phyloP scores from a whole-genome alignment of 2,888 invertebrate genomes.

The Fragum sueziense region DNA sequence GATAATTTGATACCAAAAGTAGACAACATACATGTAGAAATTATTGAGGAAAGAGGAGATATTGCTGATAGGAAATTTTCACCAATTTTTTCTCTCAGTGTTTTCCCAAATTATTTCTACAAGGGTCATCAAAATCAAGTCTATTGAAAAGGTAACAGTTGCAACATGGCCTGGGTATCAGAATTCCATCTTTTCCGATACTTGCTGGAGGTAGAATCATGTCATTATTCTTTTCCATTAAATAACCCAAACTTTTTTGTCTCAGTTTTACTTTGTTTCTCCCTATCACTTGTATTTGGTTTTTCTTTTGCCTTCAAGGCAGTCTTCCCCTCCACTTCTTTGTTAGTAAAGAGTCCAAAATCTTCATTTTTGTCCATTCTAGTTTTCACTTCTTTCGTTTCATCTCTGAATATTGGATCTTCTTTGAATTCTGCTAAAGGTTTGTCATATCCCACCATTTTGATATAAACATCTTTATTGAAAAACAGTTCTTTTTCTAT shows the following conservation, averaged over 20 bases:
- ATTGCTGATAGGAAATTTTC: neutral
- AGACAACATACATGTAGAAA: no score
- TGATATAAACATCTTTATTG: conserved; percentile 90
- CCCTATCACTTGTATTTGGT: neutral
- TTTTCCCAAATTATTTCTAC: neutral
- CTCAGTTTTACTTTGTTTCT: neutral
- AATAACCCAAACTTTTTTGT: conserved; percentile 16
- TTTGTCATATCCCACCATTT: conserved; percentile 96
- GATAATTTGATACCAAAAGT: no score
- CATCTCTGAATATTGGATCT: neutral
- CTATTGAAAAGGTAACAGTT: no score
- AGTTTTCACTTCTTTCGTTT: conserved; percentile 66
- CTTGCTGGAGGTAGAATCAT: neutral
- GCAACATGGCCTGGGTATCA: no score
- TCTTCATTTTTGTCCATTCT: conserved; percentile 14
- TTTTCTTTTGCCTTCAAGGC: neutral
- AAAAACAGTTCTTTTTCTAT: conserved; percentile 89
- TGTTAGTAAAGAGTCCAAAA: conserved; percentile 51
- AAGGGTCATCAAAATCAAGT: neutral
- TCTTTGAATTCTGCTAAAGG: conserved; percentile 83
- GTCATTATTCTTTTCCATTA: neutral
- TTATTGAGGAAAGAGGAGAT: neutral
- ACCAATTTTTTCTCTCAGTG: neutral
- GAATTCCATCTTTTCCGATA: neutral
- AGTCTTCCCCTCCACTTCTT: neutral